Evolutionary conservation across 2,797 vertebrate species (phyloP), one percentile per base, ranked within the genome.

Genomic region (Choloepus didactylus): DNA sequence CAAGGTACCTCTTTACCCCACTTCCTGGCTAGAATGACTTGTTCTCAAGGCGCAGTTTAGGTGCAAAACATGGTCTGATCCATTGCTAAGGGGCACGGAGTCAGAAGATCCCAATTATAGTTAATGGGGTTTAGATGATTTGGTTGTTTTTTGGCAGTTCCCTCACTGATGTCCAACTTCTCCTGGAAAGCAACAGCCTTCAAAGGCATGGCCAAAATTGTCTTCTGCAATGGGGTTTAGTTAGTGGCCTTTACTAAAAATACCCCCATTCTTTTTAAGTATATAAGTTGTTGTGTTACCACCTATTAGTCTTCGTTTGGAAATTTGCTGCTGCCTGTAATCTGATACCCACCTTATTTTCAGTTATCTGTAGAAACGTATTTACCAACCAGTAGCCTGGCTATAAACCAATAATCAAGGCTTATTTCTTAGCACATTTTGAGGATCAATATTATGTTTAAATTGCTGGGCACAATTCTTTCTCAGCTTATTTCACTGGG

Each of bases 101-200:
- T 66, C 4, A 29, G 82, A 79, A 72, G 60, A 85, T 84, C 81
- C 62, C 90, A 88, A 19, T 92, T 56, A 67, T 19, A 67, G 81
- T 69, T 95, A 90, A 79, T 87, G 92, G 80, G 64, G 46, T 92
- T 85, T 67, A 72, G 69, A 35, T 35, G 75, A 72, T 46, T 69
- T 80, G 93, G 35, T 75, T 72, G 75, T 46, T 16, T 86, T 94
- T 60, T 92, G 94, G 83, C 35, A 35, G 0, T 59, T 90, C 72
- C 64, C 72, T 79, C 69, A 44, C 92, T 41, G 95, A 92, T 35
- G 23, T 38, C 84, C 56, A 29, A 0, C 54, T 72, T 84, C 49
- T 69, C 87, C 35, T 12, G 8, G 25, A 67, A 67, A 51, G 35
- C 59, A 81, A 23, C 2, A 2, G 16, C 56, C 8, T 69, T 73